These are phyloP conservation scores for Silvanus unidentatus DNA, from an alignment of 2,888 invertebrate species.

Conservation along the genomic window DNA sequence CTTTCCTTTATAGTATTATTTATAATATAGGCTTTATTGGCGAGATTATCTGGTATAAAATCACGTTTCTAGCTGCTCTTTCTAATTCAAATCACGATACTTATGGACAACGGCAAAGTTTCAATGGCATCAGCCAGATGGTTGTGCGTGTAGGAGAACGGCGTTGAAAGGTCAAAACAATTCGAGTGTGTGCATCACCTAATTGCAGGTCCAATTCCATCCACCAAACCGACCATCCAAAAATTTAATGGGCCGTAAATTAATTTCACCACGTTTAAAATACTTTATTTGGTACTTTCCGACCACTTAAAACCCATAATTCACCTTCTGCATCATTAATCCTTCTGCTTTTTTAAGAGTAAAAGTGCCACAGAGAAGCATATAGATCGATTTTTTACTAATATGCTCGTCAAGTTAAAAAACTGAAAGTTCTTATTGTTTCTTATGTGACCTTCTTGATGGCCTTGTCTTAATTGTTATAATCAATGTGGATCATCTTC, in stretches of 20 bases:
- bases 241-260: no score
- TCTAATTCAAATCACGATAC: conserved; percentile 3
- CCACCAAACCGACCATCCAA: no score
- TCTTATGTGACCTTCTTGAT: conserved; percentile 28
- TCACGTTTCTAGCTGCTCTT: conserved; percentile 3
- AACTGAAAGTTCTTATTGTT: conserved; percentile 19
- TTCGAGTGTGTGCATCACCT: conserved; percentile 1
- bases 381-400: no score
- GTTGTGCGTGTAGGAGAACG: conserved; percentile 2
- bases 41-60: conserved; percentile 3
- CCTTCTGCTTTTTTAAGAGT: no score
- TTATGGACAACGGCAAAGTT: not conserved
- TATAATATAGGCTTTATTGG: conserved; percentile 3
- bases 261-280: no score
- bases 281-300: no score
- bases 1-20: conserved; percentile 3
- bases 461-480: conserved; percentile 38
- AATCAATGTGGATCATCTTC: conserved; percentile 39
- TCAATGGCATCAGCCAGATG: conserved; percentile 2
- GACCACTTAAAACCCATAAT: no score
- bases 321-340: no score
- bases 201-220: not conserved
- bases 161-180: conserved; percentile 2
- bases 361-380: no score
- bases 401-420: not conserved